These are phyloP conservation scores for Saccostrea echinata DNA, from an alignment of 1,140 invertebrate genomes.

Conservation along the genomic window DNA sequence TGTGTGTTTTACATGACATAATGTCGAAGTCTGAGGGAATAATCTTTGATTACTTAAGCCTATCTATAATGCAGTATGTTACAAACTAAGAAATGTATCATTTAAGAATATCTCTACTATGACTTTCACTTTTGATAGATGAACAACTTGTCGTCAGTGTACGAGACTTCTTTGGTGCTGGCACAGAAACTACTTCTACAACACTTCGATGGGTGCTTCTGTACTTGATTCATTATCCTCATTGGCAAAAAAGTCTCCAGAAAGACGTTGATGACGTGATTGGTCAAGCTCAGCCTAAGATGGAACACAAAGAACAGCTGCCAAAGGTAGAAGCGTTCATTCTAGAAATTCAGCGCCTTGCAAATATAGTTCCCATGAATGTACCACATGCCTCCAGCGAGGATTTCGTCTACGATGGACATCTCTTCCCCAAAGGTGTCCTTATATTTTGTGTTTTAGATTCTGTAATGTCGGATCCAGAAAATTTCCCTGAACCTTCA, in stretches of 20 bases:
- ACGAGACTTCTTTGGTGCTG: conserved; percentile 91
- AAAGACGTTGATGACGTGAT: conserved; percentile 62
- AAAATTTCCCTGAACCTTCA: conserved; percentile 85
- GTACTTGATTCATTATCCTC: conserved; percentile 71
- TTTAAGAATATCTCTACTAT: no score
- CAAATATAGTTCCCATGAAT: conserved; percentile 70
- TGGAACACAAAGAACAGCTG: conserved; percentile 40
- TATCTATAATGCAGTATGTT: no score
- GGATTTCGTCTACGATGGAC: conserved; percentile 68
- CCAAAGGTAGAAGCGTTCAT: conserved; percentile 59
- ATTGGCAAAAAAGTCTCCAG: conserved; percentile 70
- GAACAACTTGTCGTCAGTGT: conserved; percentile 37
- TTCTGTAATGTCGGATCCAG: conserved; percentile 69
- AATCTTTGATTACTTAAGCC: no score
- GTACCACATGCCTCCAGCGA: conserved; percentile 69
- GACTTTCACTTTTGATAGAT: no score
- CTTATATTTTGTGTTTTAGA: conserved; percentile 72
- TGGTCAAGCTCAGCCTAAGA: conserved; percentile 29
- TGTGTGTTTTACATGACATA: no score
- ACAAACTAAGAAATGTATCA: no score
- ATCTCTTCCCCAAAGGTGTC: conserved; percentile 71
- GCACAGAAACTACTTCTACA: conserved; percentile 91
- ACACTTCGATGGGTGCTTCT: conserved; percentile 89
- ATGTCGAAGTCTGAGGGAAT: no score
- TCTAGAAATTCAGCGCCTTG: conserved; percentile 56